phyloP scores from a whole-genome alignment of 2,797 vertebrate species.

The Ceryle rudis region DNA sequence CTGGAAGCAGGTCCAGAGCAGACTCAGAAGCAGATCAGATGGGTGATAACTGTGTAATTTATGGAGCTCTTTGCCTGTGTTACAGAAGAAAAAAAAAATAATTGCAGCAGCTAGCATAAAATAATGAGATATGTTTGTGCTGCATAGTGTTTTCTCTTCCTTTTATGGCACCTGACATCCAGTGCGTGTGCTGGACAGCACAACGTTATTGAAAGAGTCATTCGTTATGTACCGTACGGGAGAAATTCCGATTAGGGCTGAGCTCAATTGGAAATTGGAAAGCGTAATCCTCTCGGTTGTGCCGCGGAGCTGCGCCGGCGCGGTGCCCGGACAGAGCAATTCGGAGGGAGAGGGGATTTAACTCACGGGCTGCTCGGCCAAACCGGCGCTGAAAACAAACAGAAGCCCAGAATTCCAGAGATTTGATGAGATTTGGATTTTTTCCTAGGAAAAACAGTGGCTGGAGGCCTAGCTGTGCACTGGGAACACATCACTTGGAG shows the following conservation, averaged over 20 bases:
- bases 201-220: not conserved
- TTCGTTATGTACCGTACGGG: not conserved
- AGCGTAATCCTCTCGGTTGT: not conserved
- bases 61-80: not conserved
- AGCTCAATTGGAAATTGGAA: not conserved
- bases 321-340: not conserved
- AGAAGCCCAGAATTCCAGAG: not conserved
- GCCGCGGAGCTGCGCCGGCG: not conserved
- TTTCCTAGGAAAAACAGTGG: not conserved
- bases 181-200: not conserved
- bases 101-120: conserved; percentile 21
- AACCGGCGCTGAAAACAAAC: not conserved
- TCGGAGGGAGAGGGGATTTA: not conserved
- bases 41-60: conserved; percentile 32
- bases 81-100: not conserved
- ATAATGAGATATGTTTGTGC: conserved; percentile 21
- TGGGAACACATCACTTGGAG: not conserved
- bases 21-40: not conserved
- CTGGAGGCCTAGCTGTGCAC: not conserved
- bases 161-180: conserved; percentile 19
- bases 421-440: not conserved
- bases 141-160: not conserved
- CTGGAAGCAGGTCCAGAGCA: conserved; percentile 4
- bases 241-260: not conserved
- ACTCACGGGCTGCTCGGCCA: not conserved